phyloP scores from a whole-genome alignment of 2,113 vertebrate genomes.

The Sorex araneus region DNA sequence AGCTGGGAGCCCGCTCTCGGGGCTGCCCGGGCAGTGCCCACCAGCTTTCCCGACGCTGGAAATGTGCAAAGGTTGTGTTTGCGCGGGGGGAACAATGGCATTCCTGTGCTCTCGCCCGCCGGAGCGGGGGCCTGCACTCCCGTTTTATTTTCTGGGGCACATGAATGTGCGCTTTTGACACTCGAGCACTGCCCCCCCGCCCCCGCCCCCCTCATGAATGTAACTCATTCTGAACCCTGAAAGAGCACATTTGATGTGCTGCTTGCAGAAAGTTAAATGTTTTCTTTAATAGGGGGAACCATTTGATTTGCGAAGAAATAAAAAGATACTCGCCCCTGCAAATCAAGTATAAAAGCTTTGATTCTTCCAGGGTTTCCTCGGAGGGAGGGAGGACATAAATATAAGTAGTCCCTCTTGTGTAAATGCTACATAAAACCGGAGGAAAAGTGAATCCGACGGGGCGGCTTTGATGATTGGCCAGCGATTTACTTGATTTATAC shows the following conservation, averaged over 20 bases:
- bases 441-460: neutral
- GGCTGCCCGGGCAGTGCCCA: no score
- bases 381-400: neutral
- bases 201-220: neutral
- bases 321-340: neutral
- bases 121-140: no score
- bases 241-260: neutral
- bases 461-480: neutral
- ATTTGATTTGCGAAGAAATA: slow-evolving; percentile 35
- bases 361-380: neutral
- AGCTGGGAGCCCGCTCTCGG: no score
- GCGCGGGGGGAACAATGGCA: no score
- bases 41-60: no score
- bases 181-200: no score
- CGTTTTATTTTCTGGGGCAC: no score
- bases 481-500: slow-evolving; percentile 28
- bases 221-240: slow-evolving; percentile 29
- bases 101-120: no score
- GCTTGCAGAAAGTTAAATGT: neutral
- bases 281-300: slow-evolving; percentile 2
- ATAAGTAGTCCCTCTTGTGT: neutral
- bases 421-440: slow-evolving; percentile 1
- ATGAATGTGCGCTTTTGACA: no score
- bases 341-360: neutral
- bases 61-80: no score